Base-by-base conservation (phyloP, 2,113 vertebrate species). In the Pachycephala philippinensis region DNA sequence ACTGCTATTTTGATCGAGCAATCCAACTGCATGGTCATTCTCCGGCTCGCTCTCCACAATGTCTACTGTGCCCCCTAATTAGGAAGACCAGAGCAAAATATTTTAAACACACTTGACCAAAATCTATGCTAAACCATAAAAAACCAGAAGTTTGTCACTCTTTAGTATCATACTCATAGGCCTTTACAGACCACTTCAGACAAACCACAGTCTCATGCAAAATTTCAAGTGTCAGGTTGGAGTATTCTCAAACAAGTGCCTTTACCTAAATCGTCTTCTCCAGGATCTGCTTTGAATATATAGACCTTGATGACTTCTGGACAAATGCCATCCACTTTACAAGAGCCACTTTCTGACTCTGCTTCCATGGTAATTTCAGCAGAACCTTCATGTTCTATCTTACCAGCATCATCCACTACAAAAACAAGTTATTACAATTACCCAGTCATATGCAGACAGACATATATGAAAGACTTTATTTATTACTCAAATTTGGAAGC, bases 251-350 rank as follows among this genome's bases (percentile, higher is more conserved):
- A 95, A 94, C 56, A 54, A 93, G 81, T 3, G 1, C 59, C 91
- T 99, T 98, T 97, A 99, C 99, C 99, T 97, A 99, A 98, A 95
- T 99, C 99, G 91, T 99, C 99, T 91, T 99, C 99, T 87, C 99
- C 99, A 47, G 99, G 99, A 93, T 99, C 99, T 75, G 99, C 99
- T 98, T 99, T 99, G 98, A 99, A 99, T 98, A 99, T 99, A 98
- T 99, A 99, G 92, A 99, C 99, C 95, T 99, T 99, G 96, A 99
- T 99, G 96, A 99, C 99, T 98, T 99, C 99, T 97, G 99, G 98
- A 88, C 98, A 98, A 96, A 97, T 98, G 78, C 99, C 99, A 85
- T 99, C 99, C 90, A 99, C 99, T 97, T 99, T 99, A 97, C 99
- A 99, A 97, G 98, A 98, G 96, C 99, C 99, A 52, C 98, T 98